Base-by-base conservation (phyloP, 2,888 invertebrate genomes). In the Calameuta filiformis region DNA sequence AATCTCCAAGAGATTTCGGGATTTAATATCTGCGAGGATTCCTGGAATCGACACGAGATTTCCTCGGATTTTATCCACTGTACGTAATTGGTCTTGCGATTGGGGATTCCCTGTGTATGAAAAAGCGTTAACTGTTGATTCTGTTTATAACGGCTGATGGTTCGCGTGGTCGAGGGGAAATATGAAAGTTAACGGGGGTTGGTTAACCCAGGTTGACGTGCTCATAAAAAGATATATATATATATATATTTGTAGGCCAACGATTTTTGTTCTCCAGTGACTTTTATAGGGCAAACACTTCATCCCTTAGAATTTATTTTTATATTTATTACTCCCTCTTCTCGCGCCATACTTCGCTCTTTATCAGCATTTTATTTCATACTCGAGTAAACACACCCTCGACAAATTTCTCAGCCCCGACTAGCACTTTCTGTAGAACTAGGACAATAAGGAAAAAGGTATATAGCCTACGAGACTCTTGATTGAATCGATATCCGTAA, bases 401-500 rank as follows among this genome's bases (percentile, higher is more conserved):
- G 15, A 40, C 15, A 40, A 40, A 40, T 40, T 40, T 40, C 40
- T 40, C 40, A 15, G 15, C 15, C 40, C 40, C 40, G 2, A 40
- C 40, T 6, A 40, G 40, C 40, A 40, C 15, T 6, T 15, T 40
- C 40, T 0, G 40, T 1, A 15, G 40, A 15, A 15, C 6, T 40
- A 40, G 40, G 15, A 40, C 40, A 40, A 40, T 40, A 71, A 35
- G 40, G 34, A 37, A 12, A 34, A 33, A 15, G 33, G 6, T 56
- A 34, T 3, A 78, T 56, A 12, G 4, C 75, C 74, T 37, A 68
- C n/a, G 76, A 76, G 73, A 69, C 77, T 77, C 79, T 81, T 82
- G 80, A 83, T 83, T 82, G 79, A 83, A 83, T 81, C 82, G 81
- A 83, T 82, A 82, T 78, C 81, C 82, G 79, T 77, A 77, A 80